These are phyloP conservation scores for Philonicus albiceps DNA, from an alignment of 2,888 invertebrate genomes.

Conservation along the genomic window DNA sequence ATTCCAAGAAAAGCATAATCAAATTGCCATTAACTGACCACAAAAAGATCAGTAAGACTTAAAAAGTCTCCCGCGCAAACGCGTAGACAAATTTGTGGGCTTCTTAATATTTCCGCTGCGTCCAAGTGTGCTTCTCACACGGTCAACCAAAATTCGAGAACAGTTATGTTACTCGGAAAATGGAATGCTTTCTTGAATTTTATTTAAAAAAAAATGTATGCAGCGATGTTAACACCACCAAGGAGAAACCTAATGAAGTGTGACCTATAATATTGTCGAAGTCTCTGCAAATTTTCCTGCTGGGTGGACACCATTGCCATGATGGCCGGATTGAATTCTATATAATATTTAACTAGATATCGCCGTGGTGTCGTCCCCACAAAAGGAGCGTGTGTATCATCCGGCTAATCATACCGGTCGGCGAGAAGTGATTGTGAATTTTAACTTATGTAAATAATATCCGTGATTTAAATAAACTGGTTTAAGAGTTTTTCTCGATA, in stretches of 20 bases:
- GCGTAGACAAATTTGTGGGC: neutral
- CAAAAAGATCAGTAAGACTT: neutral
- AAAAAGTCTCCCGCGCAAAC: neutral
- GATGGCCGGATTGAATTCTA: neutral
- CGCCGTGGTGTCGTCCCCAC: neutral
- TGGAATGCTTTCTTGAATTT: neutral
- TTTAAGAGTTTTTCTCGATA: constrained; percentile 6
- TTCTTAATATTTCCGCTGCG: constrained; percentile 13
- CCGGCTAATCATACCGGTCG: neutral
- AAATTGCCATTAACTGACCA: neutral
- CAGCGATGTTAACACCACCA: neutral
- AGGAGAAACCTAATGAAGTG: neutral
- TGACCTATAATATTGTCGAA: neutral
- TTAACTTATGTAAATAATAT: constrained; percentile 33
- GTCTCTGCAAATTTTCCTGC: neutral
- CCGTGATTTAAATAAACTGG: constrained; percentile 33
- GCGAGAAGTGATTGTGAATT: neutral
- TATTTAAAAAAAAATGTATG: neutral
- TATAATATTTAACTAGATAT: neutral
- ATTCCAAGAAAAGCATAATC: neutral
- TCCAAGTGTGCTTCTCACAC: neutral
- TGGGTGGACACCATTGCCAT: neutral
- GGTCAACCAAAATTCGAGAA: neutral
- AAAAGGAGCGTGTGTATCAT: neutral
- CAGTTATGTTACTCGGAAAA: neutral